Conservation (phyloP, 2,113 vertebrate species). For the Paedocypris sp. region DNA sequence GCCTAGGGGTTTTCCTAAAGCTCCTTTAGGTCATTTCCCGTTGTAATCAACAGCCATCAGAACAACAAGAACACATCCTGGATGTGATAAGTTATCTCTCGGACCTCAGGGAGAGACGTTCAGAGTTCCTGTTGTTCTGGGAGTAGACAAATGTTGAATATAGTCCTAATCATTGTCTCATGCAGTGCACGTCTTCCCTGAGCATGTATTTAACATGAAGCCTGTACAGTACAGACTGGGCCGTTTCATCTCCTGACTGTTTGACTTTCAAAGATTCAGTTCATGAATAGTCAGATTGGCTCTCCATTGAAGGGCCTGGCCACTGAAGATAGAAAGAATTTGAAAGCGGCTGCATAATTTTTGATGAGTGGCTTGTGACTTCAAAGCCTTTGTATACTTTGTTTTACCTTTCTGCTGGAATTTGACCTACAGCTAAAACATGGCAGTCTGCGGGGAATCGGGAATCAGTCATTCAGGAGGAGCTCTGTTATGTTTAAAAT, state of each 20-base stretch:
- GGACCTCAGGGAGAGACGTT: background rate
- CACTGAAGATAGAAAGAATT: conserved; percentile 10
- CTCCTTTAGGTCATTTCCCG: conserved; percentile 39
- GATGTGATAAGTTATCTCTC: conserved; percentile 26
- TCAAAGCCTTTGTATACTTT: background rate
- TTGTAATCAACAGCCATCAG: conserved; percentile 21
- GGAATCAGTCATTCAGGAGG: background rate
- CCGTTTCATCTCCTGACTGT: conserved; percentile 8
- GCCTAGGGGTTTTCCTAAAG: conserved; percentile 29
- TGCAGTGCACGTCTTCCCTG: background rate
- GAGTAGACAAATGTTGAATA: conserved; percentile 20
- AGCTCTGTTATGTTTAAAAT: background rate
- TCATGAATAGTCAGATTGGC: background rate
- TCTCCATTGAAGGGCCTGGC: background rate
- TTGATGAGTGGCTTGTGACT: background rate
- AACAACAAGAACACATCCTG: conserved; percentile 34
- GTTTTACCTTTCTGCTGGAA: conserved; percentile 16
- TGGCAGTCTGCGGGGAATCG: background rate
- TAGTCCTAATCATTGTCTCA: background rate
- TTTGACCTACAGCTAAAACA: background rate
- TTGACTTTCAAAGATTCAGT: conserved; percentile 18
- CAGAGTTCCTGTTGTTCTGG: background rate
- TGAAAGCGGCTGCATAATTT: conserved; percentile 16
- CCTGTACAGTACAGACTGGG: background rate
- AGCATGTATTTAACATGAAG: conserved; percentile 23